These are phyloP conservation scores for Siniperca knerii DNA, from an alignment of 2,113 vertebrate genomes.

Conservation along the genomic window DNA sequence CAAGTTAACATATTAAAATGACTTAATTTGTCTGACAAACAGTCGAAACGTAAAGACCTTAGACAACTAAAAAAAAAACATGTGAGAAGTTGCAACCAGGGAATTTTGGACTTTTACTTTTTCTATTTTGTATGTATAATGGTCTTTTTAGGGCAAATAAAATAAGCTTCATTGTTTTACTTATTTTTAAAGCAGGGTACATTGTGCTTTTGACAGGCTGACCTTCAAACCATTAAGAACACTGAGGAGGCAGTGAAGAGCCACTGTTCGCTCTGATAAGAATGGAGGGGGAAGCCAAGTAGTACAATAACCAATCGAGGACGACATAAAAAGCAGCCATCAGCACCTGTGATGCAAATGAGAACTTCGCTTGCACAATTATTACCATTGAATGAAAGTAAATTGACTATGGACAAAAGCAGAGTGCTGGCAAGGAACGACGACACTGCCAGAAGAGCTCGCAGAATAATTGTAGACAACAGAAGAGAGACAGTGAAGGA, in stretches of 20 bases:
- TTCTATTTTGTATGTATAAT: slow-evolving; percentile 19
- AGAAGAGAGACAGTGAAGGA: slow-evolving; percentile 15
- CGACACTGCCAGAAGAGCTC: background rate
- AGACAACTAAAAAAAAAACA: no score
- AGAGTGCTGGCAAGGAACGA: background rate
- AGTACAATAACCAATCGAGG: slow-evolving; percentile 29
- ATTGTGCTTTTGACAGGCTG: slow-evolving; percentile 12
- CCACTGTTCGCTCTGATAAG: slow-evolving; percentile 17
- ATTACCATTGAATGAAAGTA: slow-evolving; percentile 48
- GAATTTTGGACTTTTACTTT: background rate
- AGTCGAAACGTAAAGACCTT: no score
- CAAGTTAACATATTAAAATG: no score
- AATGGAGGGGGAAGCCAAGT: slow-evolving; percentile 12
- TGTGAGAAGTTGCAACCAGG: background rate
- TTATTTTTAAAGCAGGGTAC: background rate
- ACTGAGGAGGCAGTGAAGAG: slow-evolving; percentile 40
- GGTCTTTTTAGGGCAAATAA: background rate
- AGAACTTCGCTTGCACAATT: slow-evolving; percentile 39
- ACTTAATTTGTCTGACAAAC: no score
- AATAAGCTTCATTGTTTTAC: background rate
- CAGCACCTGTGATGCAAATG: slow-evolving; percentile 64
- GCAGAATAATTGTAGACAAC: slow-evolving; percentile 27
- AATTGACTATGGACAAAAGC: slow-evolving; percentile 47
- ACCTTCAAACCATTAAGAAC: slow-evolving; percentile 40
- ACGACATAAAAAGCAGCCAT: slow-evolving; percentile 32